Evolutionary conservation across 1,140 invertebrate genomes (phyloP), one percentile per base, ranked within the genome.

Genomic region (Chlorops oryzae): DNA sequence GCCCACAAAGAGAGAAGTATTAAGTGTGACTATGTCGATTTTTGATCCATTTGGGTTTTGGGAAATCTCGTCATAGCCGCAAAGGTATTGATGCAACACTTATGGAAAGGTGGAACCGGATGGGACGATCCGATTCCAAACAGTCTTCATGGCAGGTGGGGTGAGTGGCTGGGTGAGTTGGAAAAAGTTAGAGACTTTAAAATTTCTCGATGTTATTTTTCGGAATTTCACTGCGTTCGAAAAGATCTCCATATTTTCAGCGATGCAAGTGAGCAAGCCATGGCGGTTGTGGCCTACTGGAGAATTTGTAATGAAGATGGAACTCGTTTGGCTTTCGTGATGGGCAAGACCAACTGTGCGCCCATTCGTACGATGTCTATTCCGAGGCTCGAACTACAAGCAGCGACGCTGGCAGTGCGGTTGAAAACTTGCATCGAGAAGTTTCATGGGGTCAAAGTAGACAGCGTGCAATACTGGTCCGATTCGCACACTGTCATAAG

Each of bases 11-110:
- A 51, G 58, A 25, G 28, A 65, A 54, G 40, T 61, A 37, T 43
- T 67, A 0, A 60, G 56, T 23, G 32, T 59, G 4, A 50, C 63
- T 24, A 65, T 70, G 61, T 58, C 51, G 9, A 54, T 72, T 23
- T 74, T 65, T 53, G 72, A 74, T 44, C 63, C 68, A 2, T 51
- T 70, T 9, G 72, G 73, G 7, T 70, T 41, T 22, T 74, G 5
- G 40, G 59, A 3, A 66, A 72, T 10, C 62, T 68, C 34, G 62
- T 50, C 10, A 62, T 73, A 22, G 55, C 57, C 22, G 42, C 53
- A 28, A 74, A 71, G 56, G 70, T 73, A 13, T 40, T 74, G 9
- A 47, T 75, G 5, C 74, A 73, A 57, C 45, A 63, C 13, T 55
- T 73, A 9, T 73, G 69, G 63, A 47, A 57, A 20, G 54, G 24